Percentiles rank a stretch among this genome's conserved stretches.
Evolutionary conservation across 2,888 invertebrate genomes (phyloP).

Genomic region (Andrena minutula): DNA sequence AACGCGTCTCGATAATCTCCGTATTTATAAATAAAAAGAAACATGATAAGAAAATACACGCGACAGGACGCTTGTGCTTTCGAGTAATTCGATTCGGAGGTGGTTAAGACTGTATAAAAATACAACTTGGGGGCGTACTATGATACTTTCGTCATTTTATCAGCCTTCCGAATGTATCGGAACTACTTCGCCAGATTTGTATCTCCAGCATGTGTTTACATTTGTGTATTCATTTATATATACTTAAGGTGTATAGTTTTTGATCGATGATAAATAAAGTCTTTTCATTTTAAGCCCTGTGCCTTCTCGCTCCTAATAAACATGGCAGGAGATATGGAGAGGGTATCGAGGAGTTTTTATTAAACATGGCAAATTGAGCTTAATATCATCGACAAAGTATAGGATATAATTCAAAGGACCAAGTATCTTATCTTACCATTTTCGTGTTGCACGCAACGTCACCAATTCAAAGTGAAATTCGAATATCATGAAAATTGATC

Average conservation of each 20-base stretch:
- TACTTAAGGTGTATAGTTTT: conserved; percentile 73
- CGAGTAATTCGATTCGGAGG: conserved; percentile 53
- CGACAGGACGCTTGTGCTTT: conserved; percentile 44
- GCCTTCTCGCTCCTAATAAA: too few species aligned
- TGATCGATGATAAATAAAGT: conserved; percentile 70
- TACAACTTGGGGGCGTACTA: conserved; percentile 43
- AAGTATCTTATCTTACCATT: too few species aligned
- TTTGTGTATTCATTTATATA: conserved; percentile 68
- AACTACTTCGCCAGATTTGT: conserved; percentile 52
- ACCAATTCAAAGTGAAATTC: too few species aligned
- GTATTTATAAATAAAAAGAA: conserved; percentile 48
- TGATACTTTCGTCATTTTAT: conserved; percentile 56
- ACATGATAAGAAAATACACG: conserved; percentile 15
- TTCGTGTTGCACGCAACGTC: too few species aligned
- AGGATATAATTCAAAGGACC: too few species aligned
- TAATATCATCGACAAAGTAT: too few species aligned
- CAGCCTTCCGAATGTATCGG: conserved; percentile 37
- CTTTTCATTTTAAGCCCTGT: conserved; percentile 66
- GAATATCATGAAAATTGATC: too few species aligned
- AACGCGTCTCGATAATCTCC: conserved; percentile 60
- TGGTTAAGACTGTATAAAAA: conserved; percentile 64
- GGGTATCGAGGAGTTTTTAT: too few species aligned
- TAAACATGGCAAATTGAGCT: too few species aligned
- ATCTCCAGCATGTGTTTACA: conserved; percentile 56
- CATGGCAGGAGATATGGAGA: too few species aligned